Evolutionary conservation across 2,888 invertebrate genomes (phyloP).

Genomic region (Caenorhabditis sp.): DNA sequence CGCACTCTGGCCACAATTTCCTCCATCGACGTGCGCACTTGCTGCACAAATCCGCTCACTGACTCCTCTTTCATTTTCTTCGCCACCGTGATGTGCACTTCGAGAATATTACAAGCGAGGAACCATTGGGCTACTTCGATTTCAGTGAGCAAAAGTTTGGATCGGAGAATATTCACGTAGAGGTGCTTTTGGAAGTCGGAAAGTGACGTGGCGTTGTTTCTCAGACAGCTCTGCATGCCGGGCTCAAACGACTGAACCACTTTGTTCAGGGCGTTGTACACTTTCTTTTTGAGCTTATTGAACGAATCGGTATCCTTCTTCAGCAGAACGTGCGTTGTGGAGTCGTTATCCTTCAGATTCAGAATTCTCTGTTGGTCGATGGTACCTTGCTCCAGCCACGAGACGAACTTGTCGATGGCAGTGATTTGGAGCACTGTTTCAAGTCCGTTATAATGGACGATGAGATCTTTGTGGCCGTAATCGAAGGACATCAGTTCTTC

Average conservation of each 20-base stretch:
- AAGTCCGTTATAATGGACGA: too few species aligned
- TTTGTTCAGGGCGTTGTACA: not conserved
- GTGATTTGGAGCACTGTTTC: not conserved
- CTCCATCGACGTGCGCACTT: not conserved
- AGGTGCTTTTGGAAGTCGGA: not conserved
- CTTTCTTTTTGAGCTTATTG: not conserved
- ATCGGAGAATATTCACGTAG: slow-evolving; percentile 2
- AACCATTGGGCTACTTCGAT: not conserved
- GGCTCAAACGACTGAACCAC: not conserved
- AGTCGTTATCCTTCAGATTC: not conserved
- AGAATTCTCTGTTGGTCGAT: not conserved
- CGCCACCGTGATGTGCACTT: not conserved
- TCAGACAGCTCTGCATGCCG: not conserved
- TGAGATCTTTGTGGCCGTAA: too few species aligned
- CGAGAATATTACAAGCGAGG: not conserved
- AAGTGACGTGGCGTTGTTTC: not conserved
- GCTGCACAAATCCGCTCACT: not conserved
- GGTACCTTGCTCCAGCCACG: not conserved
- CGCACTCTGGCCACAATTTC: not conserved
- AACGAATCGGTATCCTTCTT: not conserved
- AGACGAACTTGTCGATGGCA: not conserved
- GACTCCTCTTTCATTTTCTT: not conserved
- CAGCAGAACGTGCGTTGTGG: too few species aligned
- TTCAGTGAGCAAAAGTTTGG: not conserved
- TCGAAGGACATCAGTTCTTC: too few species aligned